Evolutionary conservation across 1,140 invertebrate species (phyloP).

Genomic region (Samia ricini): DNA sequence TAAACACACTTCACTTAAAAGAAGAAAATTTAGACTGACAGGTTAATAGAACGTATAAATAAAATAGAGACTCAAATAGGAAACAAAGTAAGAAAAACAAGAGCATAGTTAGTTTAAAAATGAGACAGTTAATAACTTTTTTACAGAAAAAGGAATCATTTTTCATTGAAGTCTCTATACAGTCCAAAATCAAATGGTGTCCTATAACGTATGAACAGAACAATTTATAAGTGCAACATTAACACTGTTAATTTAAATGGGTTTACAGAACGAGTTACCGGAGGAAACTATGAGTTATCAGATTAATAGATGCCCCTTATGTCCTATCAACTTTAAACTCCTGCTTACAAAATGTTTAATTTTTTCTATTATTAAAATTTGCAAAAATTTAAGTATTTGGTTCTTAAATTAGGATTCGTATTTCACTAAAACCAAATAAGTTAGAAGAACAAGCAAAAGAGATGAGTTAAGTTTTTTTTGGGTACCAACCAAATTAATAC

Average conservation of each 20-base stretch:
- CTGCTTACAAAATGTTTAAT: constrained; percentile 1
- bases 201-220: constrained; percentile 1
- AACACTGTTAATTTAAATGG: constrained; percentile 7
- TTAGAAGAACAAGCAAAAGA: background rate
- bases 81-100: constrained; percentile 1
- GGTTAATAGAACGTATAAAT: background rate
- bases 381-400: constrained; percentile 1
- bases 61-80: constrained; percentile 3
- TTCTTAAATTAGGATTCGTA: background rate
- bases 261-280: constrained; percentile 10
- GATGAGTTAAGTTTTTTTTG: background rate
- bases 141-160: background rate
- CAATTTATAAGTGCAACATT: constrained; percentile 8
- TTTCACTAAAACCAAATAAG: background rate
- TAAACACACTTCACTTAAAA: no score
- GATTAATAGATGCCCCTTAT: constrained; percentile 14
- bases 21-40: constrained; percentile 11
- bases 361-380: no score
- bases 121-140: background rate
- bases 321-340: constrained; percentile 13
- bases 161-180: background rate
- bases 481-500: constrained; percentile 2
- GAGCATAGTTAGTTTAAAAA: background rate
- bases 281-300: constrained; percentile 14
- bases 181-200: constrained; percentile 1